Base-by-base conservation (phyloP, 2,797 vertebrate genomes). In the Scomberomorus guttatus region DNA sequence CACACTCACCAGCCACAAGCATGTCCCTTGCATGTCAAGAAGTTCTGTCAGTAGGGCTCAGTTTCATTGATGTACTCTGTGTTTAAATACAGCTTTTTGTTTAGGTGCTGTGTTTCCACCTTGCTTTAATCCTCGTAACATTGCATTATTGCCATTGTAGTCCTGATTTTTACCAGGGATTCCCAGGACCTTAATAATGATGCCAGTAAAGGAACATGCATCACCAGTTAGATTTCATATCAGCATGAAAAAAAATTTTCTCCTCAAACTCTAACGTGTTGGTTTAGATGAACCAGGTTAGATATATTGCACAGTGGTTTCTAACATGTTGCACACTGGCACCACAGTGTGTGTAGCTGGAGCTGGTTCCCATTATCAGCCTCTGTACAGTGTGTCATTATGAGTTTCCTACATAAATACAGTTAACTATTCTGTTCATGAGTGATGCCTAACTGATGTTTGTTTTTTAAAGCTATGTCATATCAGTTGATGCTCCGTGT, bases 391-490 rank as follows among this genome's bases (percentile, higher is more conserved):
- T 7, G 39, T 48, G 17, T 62, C 55, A 18, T 14, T 50, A 52
- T 25, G 11, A 42, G 37, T n/a, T 25, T 46, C 39, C 3, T 48
- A 10, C 48, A 34, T 24, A 22, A 34, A 50, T 50, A 25, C 25
- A 62, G 46, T 12, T 62, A 32, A 66, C 29, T 34, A 50, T 17
- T 34, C 17, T 44, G 46, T 12, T 64, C 37, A 62, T 13, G 57
- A 67, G 62, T 17, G 44, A 72, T 44, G 37, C 34, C 56, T 62
- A n/a, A 65, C 34, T 54, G 51, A 39, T 81, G 51, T 32, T 64
- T 50, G 6, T 54, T 54, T 60, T 72, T 63, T 51, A 48, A 76
- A 77, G 66, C 68, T 65, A n/a, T 71, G 61, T 65, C 60, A 72
- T 71, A 75, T 79, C 69, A 58, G 22, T 42, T 25, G 25, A 24